Conservation (phyloP, 2,888 invertebrate species). For the Carpatolechia fugitivella region DNA sequence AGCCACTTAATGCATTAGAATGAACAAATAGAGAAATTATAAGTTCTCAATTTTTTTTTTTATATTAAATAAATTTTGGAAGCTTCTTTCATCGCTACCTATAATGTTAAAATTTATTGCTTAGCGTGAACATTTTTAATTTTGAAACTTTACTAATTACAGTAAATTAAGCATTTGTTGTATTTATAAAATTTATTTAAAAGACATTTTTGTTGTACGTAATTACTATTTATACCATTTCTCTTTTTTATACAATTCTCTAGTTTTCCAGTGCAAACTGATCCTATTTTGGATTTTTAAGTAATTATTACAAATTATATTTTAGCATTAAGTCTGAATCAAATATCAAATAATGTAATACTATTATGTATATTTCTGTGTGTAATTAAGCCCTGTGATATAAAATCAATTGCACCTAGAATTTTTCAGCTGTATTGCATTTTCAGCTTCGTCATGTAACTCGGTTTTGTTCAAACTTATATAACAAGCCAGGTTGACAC, state of each 20-base stretch:
- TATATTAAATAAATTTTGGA: too few relatives aligned
- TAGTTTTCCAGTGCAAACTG: too few relatives aligned
- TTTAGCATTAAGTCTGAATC: neutral
- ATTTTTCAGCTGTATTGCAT: neutral
- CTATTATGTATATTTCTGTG: conserved; percentile 48
- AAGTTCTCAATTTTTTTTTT: too few relatives aligned
- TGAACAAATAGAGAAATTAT: too few relatives aligned
- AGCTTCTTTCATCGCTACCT: too few relatives aligned
- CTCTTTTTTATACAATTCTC: neutral
- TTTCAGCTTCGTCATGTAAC: neutral
- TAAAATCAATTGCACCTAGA: conserved; percentile 45
- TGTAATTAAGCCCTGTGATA: conserved; percentile 63
- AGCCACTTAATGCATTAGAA: too few relatives aligned
- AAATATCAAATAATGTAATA: neutral
- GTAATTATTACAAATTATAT: too few relatives aligned
- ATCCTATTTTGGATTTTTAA: conserved; percentile 34
- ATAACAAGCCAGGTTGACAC: too few relatives aligned
- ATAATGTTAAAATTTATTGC: too few relatives aligned
- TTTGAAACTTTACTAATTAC: too few relatives aligned
- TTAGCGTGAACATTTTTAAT: too few relatives aligned
- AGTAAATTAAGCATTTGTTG: neutral
- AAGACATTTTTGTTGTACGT: conserved; percentile 1
- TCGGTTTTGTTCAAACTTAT: too few relatives aligned
- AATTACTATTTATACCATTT: neutral
- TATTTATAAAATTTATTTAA: neutral